Evolutionary conservation across 1,140 invertebrate species (phyloP), one percentile per base, ranked within the genome.

Genomic region (Antheraea mylitta): DNA sequence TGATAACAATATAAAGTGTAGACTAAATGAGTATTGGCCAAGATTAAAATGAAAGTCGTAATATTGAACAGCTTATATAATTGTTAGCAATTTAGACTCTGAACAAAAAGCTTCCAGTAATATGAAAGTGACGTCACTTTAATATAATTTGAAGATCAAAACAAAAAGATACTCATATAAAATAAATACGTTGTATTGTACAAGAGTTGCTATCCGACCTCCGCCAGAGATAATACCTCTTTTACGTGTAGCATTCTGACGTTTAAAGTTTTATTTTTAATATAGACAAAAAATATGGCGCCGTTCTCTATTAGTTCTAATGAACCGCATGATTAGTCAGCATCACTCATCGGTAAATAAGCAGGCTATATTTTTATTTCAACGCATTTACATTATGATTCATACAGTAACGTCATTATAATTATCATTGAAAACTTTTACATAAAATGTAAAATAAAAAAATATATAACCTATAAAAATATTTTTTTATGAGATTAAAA

Each of bases 281-380:
- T 11, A 16, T 16, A 53, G 11, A 53, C 5, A 53, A 53, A 53
- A 53, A 53, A 53, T 13, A 53, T 53, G 45, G 45, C 45, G 45
- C 45, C 45, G 45, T 53, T 53, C 11, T 53, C 45, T 53, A 53
- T 53, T 53, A 53, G 45, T 53, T 53, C 13, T 53, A 53, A 53
- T 53, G 45, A 53, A 53, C 16, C 45, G 16, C 11, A 53, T 53
- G 3, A 63, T 63, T 30, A 63, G 61, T 63, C 61, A 63, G n/a
- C 59, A 60, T 13, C 61, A 63, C 30, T 63, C 61, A 63, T 37
- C 30, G 36, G 10, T 63, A 63, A 30, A 36, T 22, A 53, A 13
- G 45, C 45, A 53, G 9, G 13, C 16, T 53, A 53, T 53, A 53
- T 16, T 13, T 13, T 37, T 16, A n/a, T n/a, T 63, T 11, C 11